Evolutionary conservation across 2,888 invertebrate species (phyloP), one percentile per base, ranked within the genome.

Genomic region (Drosophila mayaguana): DNA sequence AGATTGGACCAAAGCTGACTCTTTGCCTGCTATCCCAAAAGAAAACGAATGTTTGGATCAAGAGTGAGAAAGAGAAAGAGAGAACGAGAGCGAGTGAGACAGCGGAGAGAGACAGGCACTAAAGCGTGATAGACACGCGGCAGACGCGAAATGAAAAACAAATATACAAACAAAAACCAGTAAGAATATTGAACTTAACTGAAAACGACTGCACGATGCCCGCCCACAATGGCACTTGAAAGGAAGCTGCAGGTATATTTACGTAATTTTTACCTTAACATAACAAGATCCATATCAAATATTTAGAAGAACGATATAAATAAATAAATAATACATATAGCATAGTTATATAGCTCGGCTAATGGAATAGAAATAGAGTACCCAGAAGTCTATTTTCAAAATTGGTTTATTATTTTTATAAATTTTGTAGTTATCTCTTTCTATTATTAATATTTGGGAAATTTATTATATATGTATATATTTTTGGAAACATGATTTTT

Each of bases 111-210:
- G 38, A 14, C 34, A 34, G 46, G 63, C 68, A 32, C 43, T 34
- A 32, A 64, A 64, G 59, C 73, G 65, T 77, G 73, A 76, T 76
- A 70, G 70, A 77, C 76, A 60, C 32, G 55, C 38, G 53, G 64
- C 51, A 76, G 75, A 75, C 71, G 25, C 45, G 54, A 59, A 59
- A 22, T 36, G 43, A 45, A 40, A 42, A 51, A 43, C 16, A 25
- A 50, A 34, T 51, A 25, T 40, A 18, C 18, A 56, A 38, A 54
- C 36, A 34, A 25, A 28, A 48, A 53, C 22, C 9, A 56, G 34
- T 55, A 51, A 69, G 48, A 54, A 42, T 55, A 18, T 14, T 40
- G 18, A 14, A 55, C 7, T n/a, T 11, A n/a, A 25, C 5, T 38
- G 53, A 11, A 11, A 6, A 32, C 43, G 43, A 56, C 56, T 43